phyloP scores from a whole-genome alignment of 2,888 invertebrate species.

The Himalopsyche tibetana region DNA sequence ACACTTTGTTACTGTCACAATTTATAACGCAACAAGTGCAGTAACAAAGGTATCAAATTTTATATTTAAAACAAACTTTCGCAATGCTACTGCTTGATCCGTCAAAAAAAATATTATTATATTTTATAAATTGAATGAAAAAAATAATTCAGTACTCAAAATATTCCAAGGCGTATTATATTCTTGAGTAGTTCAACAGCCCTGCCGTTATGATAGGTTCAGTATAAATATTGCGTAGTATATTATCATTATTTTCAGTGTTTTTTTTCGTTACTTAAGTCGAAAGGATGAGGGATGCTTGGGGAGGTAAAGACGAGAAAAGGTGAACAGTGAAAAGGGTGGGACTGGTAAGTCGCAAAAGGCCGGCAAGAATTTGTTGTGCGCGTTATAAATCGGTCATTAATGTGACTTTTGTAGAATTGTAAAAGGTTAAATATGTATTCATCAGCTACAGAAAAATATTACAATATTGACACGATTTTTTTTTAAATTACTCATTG shows the following conservation, averaged over 20 bases:
- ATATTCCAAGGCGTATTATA: no score
- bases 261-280: conserved; percentile 59
- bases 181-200: conserved; percentile 27
- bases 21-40: no score
- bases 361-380: conserved; percentile 59
- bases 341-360: conserved; percentile 2
- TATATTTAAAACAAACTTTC: no score
- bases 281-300: conserved; percentile 52
- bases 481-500: no score
- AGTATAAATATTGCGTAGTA: conserved; percentile 66
- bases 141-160: no score
- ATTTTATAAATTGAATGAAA: no score
- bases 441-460: neutral
- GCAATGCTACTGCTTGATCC: no score
- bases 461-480: neutral
- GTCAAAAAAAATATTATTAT: no score
- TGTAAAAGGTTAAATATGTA: neutral
- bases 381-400: conserved; percentile 65
- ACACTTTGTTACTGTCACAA: no score
- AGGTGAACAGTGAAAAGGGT: conserved; percentile 40
- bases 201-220: conserved; percentile 59
- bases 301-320: conserved; percentile 28
- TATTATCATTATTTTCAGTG: conserved; percentile 66
- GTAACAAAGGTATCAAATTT: no score
- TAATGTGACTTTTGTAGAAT: conserved; percentile 56